Conservation (phyloP, 1,140 invertebrate species). For the Amphibalanus amphitrite region DNA sequence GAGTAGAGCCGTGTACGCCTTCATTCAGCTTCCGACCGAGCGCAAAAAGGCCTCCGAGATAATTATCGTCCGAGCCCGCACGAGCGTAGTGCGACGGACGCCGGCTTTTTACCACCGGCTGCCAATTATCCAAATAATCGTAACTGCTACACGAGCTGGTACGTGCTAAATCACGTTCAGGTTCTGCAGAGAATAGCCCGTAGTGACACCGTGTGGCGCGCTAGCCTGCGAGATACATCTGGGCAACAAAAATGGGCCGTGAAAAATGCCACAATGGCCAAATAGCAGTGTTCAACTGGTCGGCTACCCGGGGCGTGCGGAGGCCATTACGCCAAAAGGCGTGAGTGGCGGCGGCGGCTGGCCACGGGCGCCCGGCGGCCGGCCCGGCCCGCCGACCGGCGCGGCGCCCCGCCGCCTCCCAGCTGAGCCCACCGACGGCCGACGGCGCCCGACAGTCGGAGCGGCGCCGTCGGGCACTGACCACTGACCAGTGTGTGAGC, state of each 20-base stretch:
- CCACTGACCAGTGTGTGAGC: no score
- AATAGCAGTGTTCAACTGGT: not conserved
- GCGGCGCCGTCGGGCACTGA: no score
- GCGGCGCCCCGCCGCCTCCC: no score
- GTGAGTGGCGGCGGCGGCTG: not conserved
- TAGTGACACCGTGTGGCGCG: not conserved
- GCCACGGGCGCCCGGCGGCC: no score
- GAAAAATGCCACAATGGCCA: not conserved
- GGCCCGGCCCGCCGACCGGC: no score
- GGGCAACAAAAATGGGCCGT: not conserved
- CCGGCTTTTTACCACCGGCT: not conserved
- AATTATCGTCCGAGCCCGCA: not conserved
- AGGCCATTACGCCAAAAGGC: not conserved
- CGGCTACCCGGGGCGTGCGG: not conserved
- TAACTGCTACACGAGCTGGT: not conserved
- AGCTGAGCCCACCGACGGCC: no score
- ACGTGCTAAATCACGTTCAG: not conserved
- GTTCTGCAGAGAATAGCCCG: not conserved
- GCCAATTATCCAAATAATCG: conserved; percentile 1
- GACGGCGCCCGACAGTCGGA: no score
- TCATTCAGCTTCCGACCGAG: not conserved
- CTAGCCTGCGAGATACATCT: not conserved
- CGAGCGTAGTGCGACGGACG: not conserved
- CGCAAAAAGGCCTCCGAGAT: not conserved
- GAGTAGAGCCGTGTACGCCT: not conserved